phyloP scores from a whole-genome alignment of 2,113 vertebrate species.

The Carassius gibelio region DNA sequence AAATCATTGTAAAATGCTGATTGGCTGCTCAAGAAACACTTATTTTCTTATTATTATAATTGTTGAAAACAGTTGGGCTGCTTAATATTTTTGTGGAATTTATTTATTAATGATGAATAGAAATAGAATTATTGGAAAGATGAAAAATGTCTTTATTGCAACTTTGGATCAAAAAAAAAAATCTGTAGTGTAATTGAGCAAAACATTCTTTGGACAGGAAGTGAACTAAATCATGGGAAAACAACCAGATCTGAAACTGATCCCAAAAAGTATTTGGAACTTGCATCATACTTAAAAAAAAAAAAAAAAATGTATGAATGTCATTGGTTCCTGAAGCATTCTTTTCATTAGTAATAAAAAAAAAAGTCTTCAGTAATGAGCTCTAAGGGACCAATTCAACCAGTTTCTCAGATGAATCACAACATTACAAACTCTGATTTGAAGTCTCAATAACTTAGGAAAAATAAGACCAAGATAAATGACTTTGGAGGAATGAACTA shows the following conservation, averaged over 20 bases:
- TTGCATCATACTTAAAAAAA: neutral
- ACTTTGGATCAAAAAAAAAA: neutral
- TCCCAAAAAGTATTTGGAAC: neutral
- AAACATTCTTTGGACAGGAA: slow-evolving; percentile 1
- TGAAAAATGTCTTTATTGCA: neutral
- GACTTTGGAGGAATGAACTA: neutral
- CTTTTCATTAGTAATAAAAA: neutral
- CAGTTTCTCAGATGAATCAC: neutral
- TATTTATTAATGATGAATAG: too few relatives aligned
- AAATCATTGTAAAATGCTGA: neutral
- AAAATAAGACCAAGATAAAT: neutral
- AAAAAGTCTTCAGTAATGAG: neutral
- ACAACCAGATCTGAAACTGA: slow-evolving; percentile 25
- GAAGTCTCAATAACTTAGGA: neutral
- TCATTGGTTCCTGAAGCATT: neutral
- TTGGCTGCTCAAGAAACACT: neutral
- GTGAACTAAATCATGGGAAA: slow-evolving; percentile 26
- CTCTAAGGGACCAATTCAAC: neutral
- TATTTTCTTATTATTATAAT: neutral
- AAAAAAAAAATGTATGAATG: too few relatives aligned
- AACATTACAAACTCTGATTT: neutral
- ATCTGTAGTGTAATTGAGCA: neutral
- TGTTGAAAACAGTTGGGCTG: neutral
- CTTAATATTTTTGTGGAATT: neutral
- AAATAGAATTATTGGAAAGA: neutral